phyloP scores from a whole-genome alignment of 2,797 vertebrate species.

The Peromyscus attwateri region DNA sequence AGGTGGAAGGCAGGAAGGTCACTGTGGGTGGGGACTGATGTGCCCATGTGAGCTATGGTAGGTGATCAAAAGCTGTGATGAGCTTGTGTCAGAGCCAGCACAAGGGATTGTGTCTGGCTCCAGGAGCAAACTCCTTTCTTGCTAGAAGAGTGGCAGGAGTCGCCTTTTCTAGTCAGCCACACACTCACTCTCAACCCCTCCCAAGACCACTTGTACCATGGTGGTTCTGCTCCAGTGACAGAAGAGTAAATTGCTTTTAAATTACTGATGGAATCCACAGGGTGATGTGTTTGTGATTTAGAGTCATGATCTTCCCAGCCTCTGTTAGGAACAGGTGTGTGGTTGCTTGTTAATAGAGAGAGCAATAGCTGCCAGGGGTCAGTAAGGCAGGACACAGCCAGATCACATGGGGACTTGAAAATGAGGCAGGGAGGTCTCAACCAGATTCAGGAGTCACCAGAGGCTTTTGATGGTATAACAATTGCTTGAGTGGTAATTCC shows the following conservation, averaged over 20 bases:
- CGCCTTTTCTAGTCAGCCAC: not conserved
- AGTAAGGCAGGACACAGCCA: not conserved
- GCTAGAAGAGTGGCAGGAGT: too few species aligned
- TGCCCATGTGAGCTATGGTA: not conserved
- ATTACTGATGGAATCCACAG: not conserved
- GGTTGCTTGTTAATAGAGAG: not conserved
- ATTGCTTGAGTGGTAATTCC: not conserved
- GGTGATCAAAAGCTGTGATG: not conserved
- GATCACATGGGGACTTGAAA: not conserved
- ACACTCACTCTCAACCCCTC: not conserved
- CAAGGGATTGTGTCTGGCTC: not conserved
- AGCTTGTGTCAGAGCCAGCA: not conserved
- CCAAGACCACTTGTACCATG: not conserved
- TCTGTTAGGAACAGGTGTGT: not conserved
- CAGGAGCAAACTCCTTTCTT: not conserved
- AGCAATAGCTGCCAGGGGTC: not conserved
- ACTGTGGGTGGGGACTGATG: not conserved
- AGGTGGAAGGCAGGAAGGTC: not conserved
- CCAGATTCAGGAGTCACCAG: not conserved
- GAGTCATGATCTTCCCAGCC: not conserved
- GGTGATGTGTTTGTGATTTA: not conserved
- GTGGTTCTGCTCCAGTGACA: not conserved
- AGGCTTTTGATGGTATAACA: not conserved
- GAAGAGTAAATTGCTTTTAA: not conserved
- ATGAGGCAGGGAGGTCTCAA: not conserved